Evolutionary conservation across 2,113 vertebrate species (phyloP).

Genomic region (Petromus typicus): DNA sequence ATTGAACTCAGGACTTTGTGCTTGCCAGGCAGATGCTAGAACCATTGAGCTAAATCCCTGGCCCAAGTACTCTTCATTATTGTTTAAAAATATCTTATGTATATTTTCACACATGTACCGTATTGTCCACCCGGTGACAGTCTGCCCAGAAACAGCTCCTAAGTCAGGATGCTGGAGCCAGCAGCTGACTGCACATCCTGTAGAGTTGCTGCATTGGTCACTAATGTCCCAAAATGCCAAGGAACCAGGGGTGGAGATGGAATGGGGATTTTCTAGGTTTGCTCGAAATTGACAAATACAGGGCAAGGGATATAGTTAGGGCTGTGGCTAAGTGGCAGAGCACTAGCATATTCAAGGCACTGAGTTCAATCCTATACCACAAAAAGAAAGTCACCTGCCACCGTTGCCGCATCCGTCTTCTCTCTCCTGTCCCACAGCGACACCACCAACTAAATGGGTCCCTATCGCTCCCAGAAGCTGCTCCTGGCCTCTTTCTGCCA

Average conservation of each 20-base stretch:
- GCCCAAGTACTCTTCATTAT: not conserved
- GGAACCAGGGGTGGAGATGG: not conserved
- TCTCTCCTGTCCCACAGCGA: not conserved
- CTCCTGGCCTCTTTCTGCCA: not conserved
- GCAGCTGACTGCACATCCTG: not conserved
- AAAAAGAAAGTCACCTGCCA: not conserved
- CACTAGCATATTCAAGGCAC: not conserved
- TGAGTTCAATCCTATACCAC: not conserved
- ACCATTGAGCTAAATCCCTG: no score
- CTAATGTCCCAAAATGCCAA: not conserved
- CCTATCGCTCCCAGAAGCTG: no score
- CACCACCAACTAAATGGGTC: not conserved
- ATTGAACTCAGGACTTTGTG: no score
- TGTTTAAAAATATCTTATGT: not conserved
- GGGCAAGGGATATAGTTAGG: not conserved
- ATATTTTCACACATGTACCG: not conserved
- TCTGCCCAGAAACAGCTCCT: accelerated
- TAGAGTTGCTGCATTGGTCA: not conserved
- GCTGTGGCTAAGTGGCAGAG: not conserved
- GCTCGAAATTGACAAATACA: not conserved
- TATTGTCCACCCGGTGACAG: no score
- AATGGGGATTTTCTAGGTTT: not conserved
- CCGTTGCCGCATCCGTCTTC: no score
- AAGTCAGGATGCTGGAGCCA: not conserved
- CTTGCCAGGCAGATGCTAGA: no score